Evolutionary conservation across 2,797 vertebrate species (phyloP), one percentile per base, ranked within the genome.

Genomic region (Crocodylus rhombifer): DNA sequence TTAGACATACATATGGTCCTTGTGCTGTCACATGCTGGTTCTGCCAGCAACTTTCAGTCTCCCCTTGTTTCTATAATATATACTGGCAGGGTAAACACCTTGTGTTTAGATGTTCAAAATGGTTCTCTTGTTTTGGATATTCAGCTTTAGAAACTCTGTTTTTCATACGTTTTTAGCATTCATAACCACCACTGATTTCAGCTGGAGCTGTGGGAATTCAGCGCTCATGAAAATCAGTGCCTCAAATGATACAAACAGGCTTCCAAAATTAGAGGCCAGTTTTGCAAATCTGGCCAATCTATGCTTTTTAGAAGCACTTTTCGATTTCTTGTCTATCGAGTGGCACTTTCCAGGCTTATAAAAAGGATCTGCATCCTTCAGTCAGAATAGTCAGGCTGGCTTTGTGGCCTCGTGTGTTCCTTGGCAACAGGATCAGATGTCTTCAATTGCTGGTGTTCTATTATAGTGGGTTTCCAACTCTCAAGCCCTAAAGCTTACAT

Each of bases 361-460:
- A 26, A 77, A 86, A 90, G 84, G 69, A 9, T 55, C 77, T 55
- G 25, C 33, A 14, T 16, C 20, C 4, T 87, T 56, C 58, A 69
- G 28, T 58, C 14, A 62, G 51, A 58, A 85, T 79, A 63, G 86
- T 65, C n/a, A 74, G 74, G 78, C 21, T 5, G 3, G 23, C 36
- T 93, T 63, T 14, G 33, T 36, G 55, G 33, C 20, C 67, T 12
- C 51, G 36, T 11, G 30, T 20, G 69, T 84, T 89, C 87, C 81
- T 89, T 82, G 87, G 87, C 61, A 92, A 86, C 2, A 4, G 55
- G 23, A 69, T 56, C 77, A 58, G 73, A 80, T 20, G 11, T 63
- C 63, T 23, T 33, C 9, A 7, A 3, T 0, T 0, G 0, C 0
- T 25, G 55, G 3, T 42, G 57, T 18, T 6, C 12, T 2, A 0